phyloP scores from a whole-genome alignment of 2,113 vertebrate genomes.

The Chaenogobius annularis region DNA sequence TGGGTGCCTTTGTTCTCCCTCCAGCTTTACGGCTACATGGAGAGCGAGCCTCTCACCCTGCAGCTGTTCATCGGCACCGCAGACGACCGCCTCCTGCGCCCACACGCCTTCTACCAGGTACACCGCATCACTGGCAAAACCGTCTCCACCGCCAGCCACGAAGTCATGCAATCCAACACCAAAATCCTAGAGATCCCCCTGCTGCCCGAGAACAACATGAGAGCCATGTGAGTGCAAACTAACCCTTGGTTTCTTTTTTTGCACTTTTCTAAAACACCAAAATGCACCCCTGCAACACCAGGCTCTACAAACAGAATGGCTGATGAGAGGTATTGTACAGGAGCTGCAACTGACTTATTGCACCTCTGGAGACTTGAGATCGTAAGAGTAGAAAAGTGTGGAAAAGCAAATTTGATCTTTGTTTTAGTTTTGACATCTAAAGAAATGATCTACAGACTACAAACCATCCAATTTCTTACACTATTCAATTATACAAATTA shows the following conservation, averaged over 20 bases:
- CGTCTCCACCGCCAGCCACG: slow-evolving; percentile 93
- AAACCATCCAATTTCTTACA: no score
- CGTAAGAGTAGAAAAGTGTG: slow-evolving; percentile 8
- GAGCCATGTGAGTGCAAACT: slow-evolving; percentile 83
- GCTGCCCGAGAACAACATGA: slow-evolving; percentile 94
- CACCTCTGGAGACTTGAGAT: slow-evolving; percentile 7
- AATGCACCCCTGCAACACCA: slow-evolving; percentile 9
- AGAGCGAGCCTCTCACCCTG: slow-evolving; percentile 90
- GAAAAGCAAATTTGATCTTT: slow-evolving; percentile 8
- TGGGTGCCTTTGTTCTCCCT: slow-evolving; percentile 80
- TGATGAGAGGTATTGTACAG: slow-evolving; percentile 33
- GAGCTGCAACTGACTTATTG: slow-evolving; percentile 15
- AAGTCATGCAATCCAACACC: slow-evolving; percentile 92
- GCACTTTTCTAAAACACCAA: neutral
- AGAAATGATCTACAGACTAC: no score
- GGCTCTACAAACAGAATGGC: slow-evolving; percentile 25
- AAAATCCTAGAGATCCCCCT: slow-evolving; percentile 95
- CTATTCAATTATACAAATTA: no score
- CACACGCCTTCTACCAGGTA: slow-evolving; percentile 98
- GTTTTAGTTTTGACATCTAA: slow-evolving; percentile 6
- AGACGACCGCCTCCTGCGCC: slow-evolving; percentile 94
- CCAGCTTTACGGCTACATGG: slow-evolving; percentile 93
- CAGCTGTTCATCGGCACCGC: slow-evolving; percentile 98
- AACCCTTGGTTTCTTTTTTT: slow-evolving; percentile 29
- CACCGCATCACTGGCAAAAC: slow-evolving; percentile 97